phyloP scores from a whole-genome alignment of 2,113 vertebrate species.

The Cricetomys ansorgei region DNA sequence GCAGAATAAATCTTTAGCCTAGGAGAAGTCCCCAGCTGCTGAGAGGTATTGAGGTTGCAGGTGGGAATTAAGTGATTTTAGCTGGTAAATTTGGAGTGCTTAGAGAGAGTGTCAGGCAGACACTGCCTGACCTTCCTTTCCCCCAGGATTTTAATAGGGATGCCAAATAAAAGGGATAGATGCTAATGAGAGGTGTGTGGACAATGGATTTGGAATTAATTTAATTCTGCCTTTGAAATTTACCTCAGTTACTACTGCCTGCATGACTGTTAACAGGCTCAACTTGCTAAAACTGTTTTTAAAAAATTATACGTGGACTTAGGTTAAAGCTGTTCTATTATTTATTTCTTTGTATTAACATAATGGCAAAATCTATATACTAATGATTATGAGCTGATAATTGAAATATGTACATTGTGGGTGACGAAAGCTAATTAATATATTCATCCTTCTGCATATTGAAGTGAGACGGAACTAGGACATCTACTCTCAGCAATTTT shows the following conservation, averaged over 20 bases:
- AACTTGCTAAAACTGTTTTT: neutral
- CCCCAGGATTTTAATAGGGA: neutral
- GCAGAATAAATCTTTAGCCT: neutral
- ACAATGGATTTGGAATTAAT: neutral
- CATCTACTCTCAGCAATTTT: neutral
- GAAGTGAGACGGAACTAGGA: too few species aligned
- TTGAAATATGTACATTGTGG: neutral
- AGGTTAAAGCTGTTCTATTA: neutral
- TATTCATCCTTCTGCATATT: neutral
- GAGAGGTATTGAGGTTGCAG: neutral
- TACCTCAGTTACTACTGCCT: neutral
- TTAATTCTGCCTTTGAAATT: neutral
- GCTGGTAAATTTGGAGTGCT: slow-evolving; percentile 16
- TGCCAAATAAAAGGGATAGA: neutral
- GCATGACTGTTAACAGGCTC: neutral
- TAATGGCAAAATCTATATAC: neutral
- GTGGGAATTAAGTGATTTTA: neutral
- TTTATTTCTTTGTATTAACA: neutral
- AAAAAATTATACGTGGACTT: neutral
- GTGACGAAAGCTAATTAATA: neutral
- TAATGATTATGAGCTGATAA: neutral
- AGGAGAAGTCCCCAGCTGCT: neutral
- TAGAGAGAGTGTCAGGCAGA: neutral
- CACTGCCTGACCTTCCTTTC: neutral
- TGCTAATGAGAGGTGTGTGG: neutral